phyloP scores from a whole-genome alignment of 2,113 vertebrate species.

The Triplophysa dalaica region DNA sequence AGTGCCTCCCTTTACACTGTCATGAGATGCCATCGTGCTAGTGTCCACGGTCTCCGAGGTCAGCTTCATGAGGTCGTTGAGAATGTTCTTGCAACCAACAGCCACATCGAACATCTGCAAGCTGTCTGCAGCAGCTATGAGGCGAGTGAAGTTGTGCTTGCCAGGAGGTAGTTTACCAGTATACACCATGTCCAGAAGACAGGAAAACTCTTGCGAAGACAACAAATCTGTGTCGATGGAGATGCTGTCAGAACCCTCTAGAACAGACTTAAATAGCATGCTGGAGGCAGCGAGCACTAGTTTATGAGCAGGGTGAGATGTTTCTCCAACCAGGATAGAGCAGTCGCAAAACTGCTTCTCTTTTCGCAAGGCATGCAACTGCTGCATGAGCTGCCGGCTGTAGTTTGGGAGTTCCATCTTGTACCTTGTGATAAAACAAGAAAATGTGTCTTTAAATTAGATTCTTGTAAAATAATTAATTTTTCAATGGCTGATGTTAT shows the following conservation, averaged over 20 bases:
- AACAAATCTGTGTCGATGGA: slow-evolving; percentile 81
- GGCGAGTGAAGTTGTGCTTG: slow-evolving; percentile 83
- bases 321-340: slow-evolving; percentile 77
- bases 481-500: too few species aligned
- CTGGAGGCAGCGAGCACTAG: slow-evolving; percentile 86
- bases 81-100: slow-evolving; percentile 83
- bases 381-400: slow-evolving; percentile 84
- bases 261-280: slow-evolving; percentile 83
- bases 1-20: background rate
- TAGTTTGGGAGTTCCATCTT: slow-evolving; percentile 84
- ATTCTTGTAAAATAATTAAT: too few species aligned
- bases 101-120: slow-evolving; percentile 93
- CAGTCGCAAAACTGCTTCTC: slow-evolving; percentile 87
- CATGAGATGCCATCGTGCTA: background rate
- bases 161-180: slow-evolving; percentile 81
- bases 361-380: slow-evolving; percentile 79
- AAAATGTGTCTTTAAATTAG: too few species aligned
- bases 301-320: slow-evolving; percentile 82
- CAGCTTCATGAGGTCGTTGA: slow-evolving; percentile 75
- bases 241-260: slow-evolving; percentile 82
- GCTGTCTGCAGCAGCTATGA: slow-evolving; percentile 82
- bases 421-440: slow-evolving; percentile 7
- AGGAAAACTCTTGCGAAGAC: slow-evolving; percentile 81
- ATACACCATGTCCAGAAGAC: slow-evolving; percentile 85
- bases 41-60: background rate